phyloP scores from a whole-genome alignment of 2,888 invertebrate genomes.

The Orthosia incerta region DNA sequence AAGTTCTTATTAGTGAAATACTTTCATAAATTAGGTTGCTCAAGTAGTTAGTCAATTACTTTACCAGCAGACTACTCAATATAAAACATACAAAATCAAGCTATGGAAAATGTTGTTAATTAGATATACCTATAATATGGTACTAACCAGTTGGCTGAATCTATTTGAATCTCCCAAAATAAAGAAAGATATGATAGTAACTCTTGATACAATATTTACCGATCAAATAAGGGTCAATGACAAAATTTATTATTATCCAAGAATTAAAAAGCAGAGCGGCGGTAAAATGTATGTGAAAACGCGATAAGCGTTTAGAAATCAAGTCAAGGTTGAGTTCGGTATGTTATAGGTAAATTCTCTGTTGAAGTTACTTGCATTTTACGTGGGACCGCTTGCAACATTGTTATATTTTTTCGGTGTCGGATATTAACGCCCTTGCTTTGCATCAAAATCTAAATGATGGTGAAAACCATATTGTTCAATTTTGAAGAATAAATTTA shows the following conservation, averaged over 20 bases:
- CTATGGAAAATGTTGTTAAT: slow-evolving; percentile 15
- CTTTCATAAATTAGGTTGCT: slow-evolving; percentile 12
- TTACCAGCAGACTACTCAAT: slow-evolving; percentile 31
- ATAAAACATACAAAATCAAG: slow-evolving; percentile 31
- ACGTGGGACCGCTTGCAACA: slow-evolving; percentile 5
- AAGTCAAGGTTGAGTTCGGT: slow-evolving; percentile 46
- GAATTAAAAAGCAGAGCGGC: slow-evolving; percentile 39
- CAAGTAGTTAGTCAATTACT: slow-evolving; percentile 31
- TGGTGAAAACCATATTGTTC: background rate
- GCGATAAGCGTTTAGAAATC: slow-evolving; percentile 30
- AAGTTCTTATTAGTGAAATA: slow-evolving; percentile 22
- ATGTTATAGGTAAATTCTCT: slow-evolving; percentile 4
- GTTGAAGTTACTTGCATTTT: slow-evolving; percentile 3
- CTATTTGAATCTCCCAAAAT: slow-evolving; percentile 12
- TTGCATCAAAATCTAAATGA: background rate
- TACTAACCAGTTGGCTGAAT: background rate
- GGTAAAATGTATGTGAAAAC: slow-evolving; percentile 19
- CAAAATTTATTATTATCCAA: slow-evolving; percentile 23
- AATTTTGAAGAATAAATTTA: slow-evolving; percentile 3
- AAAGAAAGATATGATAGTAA: background rate
- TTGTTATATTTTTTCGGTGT: slow-evolving; percentile 7
- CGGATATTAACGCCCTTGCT: background rate
- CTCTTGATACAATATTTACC: background rate
- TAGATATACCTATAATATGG: background rate
- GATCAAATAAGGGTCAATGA: background rate